A percentile compares a stretch with the other conserved stretches of the same genome.
phyloP scores from a whole-genome alignment of 2,113 vertebrate genomes.

The Morphnarchus princeps region DNA sequence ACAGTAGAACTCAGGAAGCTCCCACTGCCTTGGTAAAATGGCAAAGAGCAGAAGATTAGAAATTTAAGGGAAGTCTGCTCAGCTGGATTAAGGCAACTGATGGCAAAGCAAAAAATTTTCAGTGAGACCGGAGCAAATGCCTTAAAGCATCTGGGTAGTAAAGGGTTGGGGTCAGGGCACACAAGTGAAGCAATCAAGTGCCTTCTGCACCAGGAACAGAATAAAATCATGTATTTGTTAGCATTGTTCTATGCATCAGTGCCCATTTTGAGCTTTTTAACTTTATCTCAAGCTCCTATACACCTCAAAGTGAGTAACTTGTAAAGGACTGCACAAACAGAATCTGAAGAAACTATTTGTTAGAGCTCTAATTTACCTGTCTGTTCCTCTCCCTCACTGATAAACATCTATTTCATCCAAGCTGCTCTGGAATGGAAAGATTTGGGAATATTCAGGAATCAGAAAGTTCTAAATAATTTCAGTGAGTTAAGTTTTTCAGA shows the following conservation, averaged over 20 bases:
- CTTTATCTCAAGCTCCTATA: not conserved
- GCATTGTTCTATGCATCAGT: not conserved
- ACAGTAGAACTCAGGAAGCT: constrained; percentile 6
- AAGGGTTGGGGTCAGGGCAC: not conserved
- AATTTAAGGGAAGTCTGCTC: not conserved
- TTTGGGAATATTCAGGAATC: not conserved
- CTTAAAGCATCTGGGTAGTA: not conserved
- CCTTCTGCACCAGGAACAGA: not conserved
- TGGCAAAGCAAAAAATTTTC: not conserved
- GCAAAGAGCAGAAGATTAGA: not conserved
- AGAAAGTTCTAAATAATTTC: not conserved
- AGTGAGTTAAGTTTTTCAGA: not conserved
- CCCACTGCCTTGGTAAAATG: not conserved
- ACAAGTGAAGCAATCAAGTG: not conserved
- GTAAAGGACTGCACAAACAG: not conserved
- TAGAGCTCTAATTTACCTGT: not conserved
- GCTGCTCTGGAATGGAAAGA: not conserved
- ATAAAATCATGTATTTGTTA: not conserved
- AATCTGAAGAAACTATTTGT: not conserved
- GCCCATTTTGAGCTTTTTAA: not conserved
- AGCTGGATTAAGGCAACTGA: not conserved
- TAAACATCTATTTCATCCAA: not conserved
- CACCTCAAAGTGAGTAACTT: not conserved
- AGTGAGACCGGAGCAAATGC: not conserved
- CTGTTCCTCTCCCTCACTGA: not conserved